These are phyloP conservation scores for Centropyge bicolor DNA, from an alignment of 2,797 vertebrate species.

Conservation along the genomic window DNA sequence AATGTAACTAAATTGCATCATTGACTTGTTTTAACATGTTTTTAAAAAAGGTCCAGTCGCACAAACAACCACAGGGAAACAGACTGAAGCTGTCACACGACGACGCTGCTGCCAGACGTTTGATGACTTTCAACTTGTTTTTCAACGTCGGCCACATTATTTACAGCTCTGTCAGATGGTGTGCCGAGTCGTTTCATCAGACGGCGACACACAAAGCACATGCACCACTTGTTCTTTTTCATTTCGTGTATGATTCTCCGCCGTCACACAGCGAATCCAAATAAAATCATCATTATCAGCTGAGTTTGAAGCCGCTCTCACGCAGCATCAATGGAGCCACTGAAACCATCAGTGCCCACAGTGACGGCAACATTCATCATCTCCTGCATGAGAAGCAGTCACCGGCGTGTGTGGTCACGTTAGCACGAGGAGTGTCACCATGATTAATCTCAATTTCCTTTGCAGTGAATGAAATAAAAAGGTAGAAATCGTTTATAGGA, in stretches of 20 bases:
- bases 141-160: slow-evolving; percentile 14
- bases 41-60: background rate
- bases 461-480: slow-evolving; percentile 1
- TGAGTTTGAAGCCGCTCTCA: background rate
- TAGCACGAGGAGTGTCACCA: background rate
- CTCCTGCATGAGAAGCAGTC: slow-evolving; percentile 1
- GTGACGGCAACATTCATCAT: slow-evolving; percentile 30
- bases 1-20: background rate
- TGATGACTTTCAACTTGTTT: slow-evolving; percentile 12
- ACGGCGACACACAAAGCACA: background rate
- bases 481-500: background rate
- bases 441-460: slow-evolving; percentile 9
- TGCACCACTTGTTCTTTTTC: background rate
- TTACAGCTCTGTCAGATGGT: slow-evolving; percentile 6
- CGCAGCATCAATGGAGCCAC: background rate
- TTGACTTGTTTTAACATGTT: background rate
- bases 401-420: background rate
- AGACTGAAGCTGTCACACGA: background rate
- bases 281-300: background rate
- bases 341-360: background rate
- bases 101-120: background rate
- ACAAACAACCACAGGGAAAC: background rate
- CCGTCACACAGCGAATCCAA: background rate
- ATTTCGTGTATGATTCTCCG: background rate
- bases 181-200: slow-evolving; percentile 15